Base-by-base conservation (phyloP, 2,113 vertebrate species). In the Egretta garzetta region DNA sequence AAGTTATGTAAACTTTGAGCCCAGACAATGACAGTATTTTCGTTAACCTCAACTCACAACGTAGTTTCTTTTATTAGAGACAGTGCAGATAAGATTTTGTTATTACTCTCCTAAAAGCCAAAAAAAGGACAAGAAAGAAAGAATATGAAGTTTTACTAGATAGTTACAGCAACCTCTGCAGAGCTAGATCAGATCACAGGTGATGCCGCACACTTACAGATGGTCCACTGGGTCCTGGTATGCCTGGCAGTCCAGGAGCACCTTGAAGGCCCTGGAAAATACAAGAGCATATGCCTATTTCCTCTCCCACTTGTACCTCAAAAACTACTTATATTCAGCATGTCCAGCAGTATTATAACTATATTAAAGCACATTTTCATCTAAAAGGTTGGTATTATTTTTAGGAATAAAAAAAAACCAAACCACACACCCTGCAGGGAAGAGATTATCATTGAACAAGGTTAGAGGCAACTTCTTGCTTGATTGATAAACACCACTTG, bases 221-320 rank as follows among this genome's bases (percentile, higher is more conserved):
- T 37, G 98, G 93, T 88, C 99, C 99, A 62, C 94, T 97, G 14
- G 98, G 98, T 79, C 99, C 99, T 21, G 97, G 94, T 30, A 97
- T 80, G 56, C 99, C 99, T 26, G 99, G 98, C 75, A 98, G 96
- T 55, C 99, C 99, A 73, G 99, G 99, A 59, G 98, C 97, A 95
- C 99, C 99, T 93, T 98, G 89, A 88, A 98, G 95, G 49, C 99
- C 99, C 99, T 99, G 87, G 59, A 97, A 90, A 97, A 70, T 4
- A 75, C 86, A 30, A 90, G 3, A 77, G 22, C 8, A 52, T 14
- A 60, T 10, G 11, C n/a, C 33, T 56, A 22, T 35, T 72, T 80
- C 8, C 15, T 75, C 18, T 80, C 37, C 8, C 52, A 56, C 13
- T 88, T 60, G 64, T 1, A 49, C 5, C 7, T 80, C 43, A 88